A percentile compares a stretch with the other conserved stretches of the same genome.
phyloP scores from a whole-genome alignment of 2,113 vertebrate genomes.

The Bos taurus region ARS-UCD2.0 NC_037347.1:3517001-3517500 shows the following conservation, averaged over 20 bases:
- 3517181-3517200: not conserved
- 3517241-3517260: accelerated
- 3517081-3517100: not conserved
- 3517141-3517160: not conserved
- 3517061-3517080: not conserved
- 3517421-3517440: not conserved
- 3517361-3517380: not conserved
- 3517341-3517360: not conserved
- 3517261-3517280: not conserved
- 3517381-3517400: not conserved
- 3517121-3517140: not conserved
- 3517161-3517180: not conserved
- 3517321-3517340: not conserved
- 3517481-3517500: not conserved
- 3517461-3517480: not conserved
- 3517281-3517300: not conserved
- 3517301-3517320: not conserved
- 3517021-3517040: not conserved
- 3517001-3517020: not conserved
- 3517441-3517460: not conserved
- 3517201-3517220: not conserved
- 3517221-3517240: not conserved
- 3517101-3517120: not conserved
- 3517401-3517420: not conserved
- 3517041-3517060: not conserved